Evolutionary conservation across 1,140 invertebrate genomes (phyloP), one percentile per base, ranked within the genome.

Genomic region (Achatina immaculata): DNA sequence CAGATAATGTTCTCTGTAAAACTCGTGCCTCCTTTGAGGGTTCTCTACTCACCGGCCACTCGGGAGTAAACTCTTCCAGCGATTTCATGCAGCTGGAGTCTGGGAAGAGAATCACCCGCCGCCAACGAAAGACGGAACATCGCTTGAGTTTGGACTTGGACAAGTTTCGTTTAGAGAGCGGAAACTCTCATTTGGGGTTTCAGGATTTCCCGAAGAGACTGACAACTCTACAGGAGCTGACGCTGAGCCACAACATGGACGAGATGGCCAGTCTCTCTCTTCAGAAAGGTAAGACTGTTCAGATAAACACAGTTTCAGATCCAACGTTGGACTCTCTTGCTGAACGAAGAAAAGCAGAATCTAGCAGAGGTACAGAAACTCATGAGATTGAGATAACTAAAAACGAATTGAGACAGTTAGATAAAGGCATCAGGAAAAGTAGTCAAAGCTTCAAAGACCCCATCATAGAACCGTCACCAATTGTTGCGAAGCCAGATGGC

Each of bases 1-100:
- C 36, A 4, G 36, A 21, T 3, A 40, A 42, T 1, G 1, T 16
- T 28, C 2, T 9, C n/a, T 34, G 43, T 9, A 48, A 36, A 51
- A n/a, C 72, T 31, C 45, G 72, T 7, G 28, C 21, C 31, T 74
- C 42, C 36, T 42, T 21, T 21, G n/a, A 48, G 45, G 4, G 11
- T 28, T 40, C 68, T 38, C 36, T 40, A 7, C 34, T 45, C 7
- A 45, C 9, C 36, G 21, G 9, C 19, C 68, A n/a, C n/a, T n/a
- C 19, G 68, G 38, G 0, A 40, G 24, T 28, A 38, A 42, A 0
- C 7, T 40, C 51, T 31, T 45, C 74, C 11, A 55, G 55, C 2
- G 62, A 55, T 55, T 76, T 51, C 36, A 62, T 76, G 48, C 74
- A 76, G 34, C 74, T 76, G 74, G 74, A 76, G 36, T 16, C 40